Conservation (phyloP, 1,140 invertebrate genomes). For the Zaprionus taronus region DNA sequence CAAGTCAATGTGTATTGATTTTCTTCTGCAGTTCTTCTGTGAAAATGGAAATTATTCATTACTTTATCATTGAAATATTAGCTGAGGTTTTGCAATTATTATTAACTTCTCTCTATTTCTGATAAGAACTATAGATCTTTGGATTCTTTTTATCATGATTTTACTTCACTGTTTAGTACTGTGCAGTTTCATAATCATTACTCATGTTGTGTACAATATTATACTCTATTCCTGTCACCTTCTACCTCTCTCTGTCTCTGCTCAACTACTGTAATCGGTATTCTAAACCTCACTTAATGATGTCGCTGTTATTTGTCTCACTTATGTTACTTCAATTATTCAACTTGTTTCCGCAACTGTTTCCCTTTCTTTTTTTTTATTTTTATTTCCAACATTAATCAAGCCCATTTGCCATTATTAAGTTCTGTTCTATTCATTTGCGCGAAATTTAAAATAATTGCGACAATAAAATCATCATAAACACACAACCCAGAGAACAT, state of each 20-base stretch:
- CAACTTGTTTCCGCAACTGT: conserved; percentile 15
- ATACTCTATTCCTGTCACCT: no score
- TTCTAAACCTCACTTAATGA: neutral
- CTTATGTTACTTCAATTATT: neutral
- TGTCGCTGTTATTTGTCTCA: conserved; percentile 31
- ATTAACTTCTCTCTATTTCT: no score
- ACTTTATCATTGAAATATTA: no score
- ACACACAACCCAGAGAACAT: conserved; percentile 31
- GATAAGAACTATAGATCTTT: no score
- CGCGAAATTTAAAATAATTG: conserved; percentile 67
- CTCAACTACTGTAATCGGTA: neutral
- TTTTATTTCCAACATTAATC: conserved; percentile 52
- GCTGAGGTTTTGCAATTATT: no score
- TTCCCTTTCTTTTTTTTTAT: conserved; percentile 17
- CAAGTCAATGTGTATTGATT: no score
- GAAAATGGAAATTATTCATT: no score
- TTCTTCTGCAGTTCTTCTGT: no score
- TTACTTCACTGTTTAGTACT: neutral
- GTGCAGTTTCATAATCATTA: neutral
- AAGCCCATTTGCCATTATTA: conserved; percentile 59
- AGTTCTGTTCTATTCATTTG: conserved; percentile 59
- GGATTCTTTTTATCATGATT: neutral
- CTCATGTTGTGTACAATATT: no score
- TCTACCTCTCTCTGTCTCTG: neutral
- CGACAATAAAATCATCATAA: conserved; percentile 77